Percentiles rank a stretch among this genome's conserved stretches.
Conservation (phyloP, 2,113 vertebrate genomes). For the Coracopsis vasa region DNA sequence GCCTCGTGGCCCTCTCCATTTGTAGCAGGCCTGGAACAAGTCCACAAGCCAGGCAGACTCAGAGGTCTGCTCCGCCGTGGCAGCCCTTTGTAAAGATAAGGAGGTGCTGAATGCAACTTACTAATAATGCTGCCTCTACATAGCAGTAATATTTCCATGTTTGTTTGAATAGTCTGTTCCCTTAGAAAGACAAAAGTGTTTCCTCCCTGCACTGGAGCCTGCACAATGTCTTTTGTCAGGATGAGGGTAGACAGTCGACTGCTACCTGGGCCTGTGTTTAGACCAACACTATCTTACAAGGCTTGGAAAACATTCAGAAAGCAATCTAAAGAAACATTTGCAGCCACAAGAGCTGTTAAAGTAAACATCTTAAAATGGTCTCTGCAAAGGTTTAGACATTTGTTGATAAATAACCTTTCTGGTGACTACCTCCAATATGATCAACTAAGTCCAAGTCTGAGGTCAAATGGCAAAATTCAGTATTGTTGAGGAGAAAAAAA, state of each 20-base stretch:
- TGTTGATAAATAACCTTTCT: background rate
- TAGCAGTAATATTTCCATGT: background rate
- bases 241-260: background rate
- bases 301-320: constrained; percentile 1
- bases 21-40: background rate
- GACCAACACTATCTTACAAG: background rate
- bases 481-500: background rate
- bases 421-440: background rate
- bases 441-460: background rate
- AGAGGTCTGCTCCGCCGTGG: background rate
- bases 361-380: background rate
- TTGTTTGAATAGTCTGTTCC: background rate
- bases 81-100: background rate
- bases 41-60: background rate
- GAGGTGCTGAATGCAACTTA: background rate
- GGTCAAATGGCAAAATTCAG: background rate
- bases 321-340: background rate
- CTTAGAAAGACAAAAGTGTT: background rate
- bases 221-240: background rate
- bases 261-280: background rate
- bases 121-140: background rate
- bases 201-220: background rate
- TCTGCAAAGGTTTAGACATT: background rate
- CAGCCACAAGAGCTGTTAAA: background rate
- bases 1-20: background rate